Evolutionary conservation across 1,140 invertebrate species (phyloP), one percentile per base, ranked within the genome.

Genomic region (Calephelis nemesis): DNA sequence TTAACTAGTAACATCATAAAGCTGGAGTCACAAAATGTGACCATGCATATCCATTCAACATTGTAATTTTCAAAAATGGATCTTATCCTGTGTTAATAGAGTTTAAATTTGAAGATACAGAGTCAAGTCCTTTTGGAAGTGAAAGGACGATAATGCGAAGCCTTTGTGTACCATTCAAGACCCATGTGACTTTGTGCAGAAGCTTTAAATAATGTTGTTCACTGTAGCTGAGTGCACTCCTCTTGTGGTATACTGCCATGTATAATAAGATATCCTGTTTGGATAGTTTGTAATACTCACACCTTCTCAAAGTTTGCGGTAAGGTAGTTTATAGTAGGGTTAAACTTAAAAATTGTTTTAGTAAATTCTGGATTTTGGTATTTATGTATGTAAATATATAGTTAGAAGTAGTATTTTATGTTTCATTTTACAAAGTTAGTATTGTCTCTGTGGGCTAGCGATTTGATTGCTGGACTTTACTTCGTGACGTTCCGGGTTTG

Each of bases 151-250:
- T 62, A 47, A 71, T 63, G 40, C 63, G 67, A 54, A 52, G 54
- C 63, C 70, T 72, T 68, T 72, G 63, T 68, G 47, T 63, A 66
- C 50, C 54, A 70, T 69, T 69, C 65, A 67, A 70, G 63, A 62
- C 60, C 64, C 62, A 63, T 74, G 70, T 74, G 70, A 69, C 73
- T 72, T 72, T 50, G 70, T 72, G 72, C 62, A 70, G 71, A 70
- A 70, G 64, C 74, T 74, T 70, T 72, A 74, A 71, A 74, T 76
- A 74, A 74, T 72, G 69, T 76, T 72, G 74, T 76, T 72, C 72
- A 73, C 62, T 63, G 70, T 68, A 72, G 72, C 69, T 68, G 74
- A 76, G 74, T 76, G 74, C 74, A 76, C 69, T 76, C 67, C 62
- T 63, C 63, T 60, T 71, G 67, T 68, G 70, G 70, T 69, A 70